Conservation (phyloP, 2,113 vertebrate species). For the Ochotona princeps region DNA sequence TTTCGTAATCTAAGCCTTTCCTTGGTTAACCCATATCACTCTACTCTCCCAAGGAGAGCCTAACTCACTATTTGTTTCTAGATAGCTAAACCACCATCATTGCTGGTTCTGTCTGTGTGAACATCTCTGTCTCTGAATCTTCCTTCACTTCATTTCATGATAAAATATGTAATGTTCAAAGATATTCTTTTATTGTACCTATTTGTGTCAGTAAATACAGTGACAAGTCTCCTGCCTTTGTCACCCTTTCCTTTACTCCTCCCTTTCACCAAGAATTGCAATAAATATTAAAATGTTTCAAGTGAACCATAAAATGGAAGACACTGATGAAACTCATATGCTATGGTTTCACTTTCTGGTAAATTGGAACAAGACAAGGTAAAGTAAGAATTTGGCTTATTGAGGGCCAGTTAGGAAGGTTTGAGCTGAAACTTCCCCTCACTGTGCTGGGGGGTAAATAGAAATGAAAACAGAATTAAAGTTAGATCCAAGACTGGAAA, state of each 20-base stretch:
- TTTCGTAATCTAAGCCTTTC: conserved; percentile 53
- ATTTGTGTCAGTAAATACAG: conserved; percentile 30
- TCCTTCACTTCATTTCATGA: conserved; percentile 65
- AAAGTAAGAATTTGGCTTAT: conserved; percentile 15
- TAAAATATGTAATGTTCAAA: conserved; percentile 50
- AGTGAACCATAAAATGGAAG: conserved; percentile 10
- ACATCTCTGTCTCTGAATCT: conserved; percentile 23
- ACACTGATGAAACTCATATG: conserved; percentile 19
- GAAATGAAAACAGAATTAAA: conserved; percentile 62
- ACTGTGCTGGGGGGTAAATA: background rate
- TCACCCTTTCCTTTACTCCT: conserved; percentile 39
- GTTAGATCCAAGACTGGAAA: conserved; percentile 33
- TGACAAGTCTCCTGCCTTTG: conserved; percentile 20
- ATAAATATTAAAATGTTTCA: conserved; percentile 30
- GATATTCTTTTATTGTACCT: background rate
- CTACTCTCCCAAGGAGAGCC: conserved; percentile 40
- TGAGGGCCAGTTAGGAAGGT: background rate
- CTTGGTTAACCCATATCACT: conserved; percentile 54
- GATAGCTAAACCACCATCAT: conserved; percentile 48
- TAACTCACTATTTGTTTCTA: conserved; percentile 42
- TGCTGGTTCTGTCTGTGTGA: conserved; percentile 58
- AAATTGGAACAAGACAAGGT: conserved; percentile 29
- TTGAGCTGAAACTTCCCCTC: background rate
- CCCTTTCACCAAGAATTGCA: conserved; percentile 24
- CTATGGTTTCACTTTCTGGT: conserved; percentile 36